phyloP scores from a whole-genome alignment of 2,797 vertebrate species.

The Smutsia temminckii region DNA sequence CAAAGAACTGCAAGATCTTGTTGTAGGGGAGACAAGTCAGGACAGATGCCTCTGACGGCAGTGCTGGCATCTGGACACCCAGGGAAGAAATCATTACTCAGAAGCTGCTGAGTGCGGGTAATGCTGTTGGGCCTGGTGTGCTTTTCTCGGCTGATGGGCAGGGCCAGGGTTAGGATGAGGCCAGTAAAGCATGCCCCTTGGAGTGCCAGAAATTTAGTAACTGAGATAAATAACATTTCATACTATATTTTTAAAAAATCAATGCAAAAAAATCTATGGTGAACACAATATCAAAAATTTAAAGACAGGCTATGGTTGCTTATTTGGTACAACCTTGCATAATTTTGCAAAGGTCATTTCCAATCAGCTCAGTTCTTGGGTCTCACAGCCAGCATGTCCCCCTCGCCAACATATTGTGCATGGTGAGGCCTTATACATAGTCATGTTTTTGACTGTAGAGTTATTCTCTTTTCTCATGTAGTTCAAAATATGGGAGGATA shows the following conservation, averaged over 20 bases:
- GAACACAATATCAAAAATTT: not conserved
- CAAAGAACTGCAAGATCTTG: not conserved
- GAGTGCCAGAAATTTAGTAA: not conserved
- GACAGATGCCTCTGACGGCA: not conserved
- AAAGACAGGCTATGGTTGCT: not conserved
- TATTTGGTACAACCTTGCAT: not conserved
- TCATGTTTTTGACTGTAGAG: not conserved
- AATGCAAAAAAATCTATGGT: not conserved
- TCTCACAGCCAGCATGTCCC: rapidly evolving
- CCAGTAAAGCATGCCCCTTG: not conserved
- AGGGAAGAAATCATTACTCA: not conserved
- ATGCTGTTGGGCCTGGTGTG: rapidly evolving
- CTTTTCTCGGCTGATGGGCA: not conserved
- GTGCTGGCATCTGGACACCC: rapidly evolving
- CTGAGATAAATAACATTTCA: not conserved
- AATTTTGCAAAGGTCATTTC: not conserved
- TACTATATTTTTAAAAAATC: not conserved
- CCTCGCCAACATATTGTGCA: not conserved
- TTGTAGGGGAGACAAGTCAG: not conserved
- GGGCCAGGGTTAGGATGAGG: not conserved
- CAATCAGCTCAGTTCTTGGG: not conserved
- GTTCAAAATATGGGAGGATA: not conserved
- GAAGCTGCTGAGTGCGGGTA: rapidly evolving
- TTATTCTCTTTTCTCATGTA: not conserved
- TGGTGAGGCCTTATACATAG: not conserved